Base-by-base conservation (phyloP, 2,888 invertebrate genomes). In the Archaeoteleia sp. region DNA sequence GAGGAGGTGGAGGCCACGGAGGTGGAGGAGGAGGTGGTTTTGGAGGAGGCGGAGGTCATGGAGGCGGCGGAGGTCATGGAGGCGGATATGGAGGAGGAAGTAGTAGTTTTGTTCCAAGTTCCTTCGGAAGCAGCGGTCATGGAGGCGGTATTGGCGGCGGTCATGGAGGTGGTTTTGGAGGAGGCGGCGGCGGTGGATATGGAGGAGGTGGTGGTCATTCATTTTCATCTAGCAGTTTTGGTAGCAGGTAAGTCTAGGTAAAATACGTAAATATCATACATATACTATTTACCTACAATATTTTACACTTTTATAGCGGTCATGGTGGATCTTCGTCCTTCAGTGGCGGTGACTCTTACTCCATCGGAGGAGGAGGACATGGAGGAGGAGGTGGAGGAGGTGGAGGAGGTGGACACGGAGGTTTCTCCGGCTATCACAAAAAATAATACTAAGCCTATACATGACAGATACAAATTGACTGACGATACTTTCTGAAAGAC, bases 301-400 rank as follows among this genome's bases (percentile, higher is more conserved):
- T 39, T 39, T 34, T 65, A 35, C 6, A 42, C 2, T 32, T 32
- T 29, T 53, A 30, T 4, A 13, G 32, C 5, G 46, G 57, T 15
- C 34, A 48, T 12, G 35, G 49, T 49, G 27, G 37, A 12, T 53
- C 58, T 4, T 60, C 66, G 3, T 67, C 60, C 2, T 65, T 35
- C 34, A 49, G 60, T 29, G 60, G 67, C 13, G 55, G 43, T 17
- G 61, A 61, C 51, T 67, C 67, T 23, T 67, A 67, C 30, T 51
- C 62, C 1, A 40, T 51, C 8, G 32, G 51, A 8, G 61, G 57
- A 23, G 49, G 43, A 3, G 49, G 45, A 8, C 32, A 54, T 6
- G 46, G 53, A 1, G 51, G 54, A 15, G 43, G 54, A 2, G 17
- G 17, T 13, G 27, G 27, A 4, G 43, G 17, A 15, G 10, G 12